These are phyloP conservation scores for Heteromyza rotundicornis DNA, from an alignment of 2,888 invertebrate species.

Conservation along the genomic window DNA sequence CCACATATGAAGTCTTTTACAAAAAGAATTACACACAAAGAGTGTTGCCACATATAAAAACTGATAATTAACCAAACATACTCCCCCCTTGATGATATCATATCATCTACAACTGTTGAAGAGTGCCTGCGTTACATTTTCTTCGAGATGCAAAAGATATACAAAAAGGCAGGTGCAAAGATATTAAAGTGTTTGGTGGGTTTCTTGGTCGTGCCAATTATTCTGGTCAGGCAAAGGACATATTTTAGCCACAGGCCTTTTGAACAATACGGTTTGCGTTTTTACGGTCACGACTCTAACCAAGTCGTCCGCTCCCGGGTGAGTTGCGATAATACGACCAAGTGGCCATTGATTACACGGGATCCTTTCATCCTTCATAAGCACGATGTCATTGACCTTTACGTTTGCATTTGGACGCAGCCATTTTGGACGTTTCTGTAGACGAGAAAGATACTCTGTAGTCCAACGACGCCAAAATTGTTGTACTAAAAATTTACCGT, in stretches of 20 bases:
- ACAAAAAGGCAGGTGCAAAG: not conserved
- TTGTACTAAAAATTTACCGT: not conserved
- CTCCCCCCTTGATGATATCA: too few species aligned
- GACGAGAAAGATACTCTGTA: not conserved
- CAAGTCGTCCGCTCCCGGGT: not conserved
- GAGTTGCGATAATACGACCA: not conserved
- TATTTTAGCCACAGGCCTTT: not conserved
- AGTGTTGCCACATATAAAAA: too few species aligned
- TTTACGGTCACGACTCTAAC: not conserved
- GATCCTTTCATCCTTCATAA: not conserved
- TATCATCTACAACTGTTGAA: too few species aligned
- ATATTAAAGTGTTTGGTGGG: not conserved
- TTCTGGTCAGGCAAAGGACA: not conserved
- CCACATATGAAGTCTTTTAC: too few species aligned
- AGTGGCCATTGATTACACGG: not conserved
- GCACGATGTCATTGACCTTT: not conserved
- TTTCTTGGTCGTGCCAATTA: not conserved
- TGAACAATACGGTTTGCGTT: not conserved
- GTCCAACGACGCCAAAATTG: not conserved
- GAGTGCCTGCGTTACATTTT: too few species aligned
- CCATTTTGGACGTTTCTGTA: slow-evolving; percentile 6
- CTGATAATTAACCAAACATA: too few species aligned
- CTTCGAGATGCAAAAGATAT: too few species aligned
- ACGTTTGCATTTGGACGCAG: not conserved
- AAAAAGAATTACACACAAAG: too few species aligned